Base-by-base conservation (phyloP, 2,797 vertebrate genomes). In the Artibeus jamaicensis region DNA sequence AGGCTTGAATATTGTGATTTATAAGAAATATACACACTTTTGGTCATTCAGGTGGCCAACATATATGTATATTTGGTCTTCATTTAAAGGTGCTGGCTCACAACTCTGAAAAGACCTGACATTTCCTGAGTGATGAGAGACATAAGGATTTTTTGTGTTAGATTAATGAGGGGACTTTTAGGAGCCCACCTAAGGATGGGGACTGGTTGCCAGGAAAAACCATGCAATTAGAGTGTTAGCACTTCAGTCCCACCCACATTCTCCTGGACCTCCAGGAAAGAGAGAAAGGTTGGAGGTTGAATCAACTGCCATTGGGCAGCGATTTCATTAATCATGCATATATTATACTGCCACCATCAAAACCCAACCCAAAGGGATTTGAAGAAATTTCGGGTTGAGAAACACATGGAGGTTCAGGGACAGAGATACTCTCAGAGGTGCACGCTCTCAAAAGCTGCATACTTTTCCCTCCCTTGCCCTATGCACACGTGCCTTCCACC, bases 371-470 rank as follows among this genome's bases (percentile, higher is more conserved):
- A 19, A 65, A 37, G 68, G 32, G 37, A 57, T 46, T 46, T 24
- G n/a, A n/a, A 34, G 16, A 77, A 57, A 26, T 44, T 48, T 34
- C 50, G 32, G 32, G 6, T 44, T 26, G 70, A 42, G 22, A 19
- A 39, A 29, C 0, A 0, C 1, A 19, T 15, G 5, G 19, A 32
- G 6, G 39, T 46, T 1, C 2, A 29, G 18, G 48, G n/a, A 57
- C 1, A 65, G 57, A 67, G 37, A 19, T 0, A 0, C 59, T 11
- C 24, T 53, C 6, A 83, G 65, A 57, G 57, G 12, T 6, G 8
- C n/a, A 19, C 3, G 39, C n/a, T n/a, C n/a, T n/a, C n/a, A n/a
- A 39, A 68, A 68, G 32, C 37, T 2, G 4, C 0, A 1, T 9
- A 46, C 26, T 67, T 74, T 55, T 7, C 32, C 32, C 19, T 10